Evolutionary conservation across 1,140 invertebrate species (phyloP), one percentile per base, ranked within the genome.

Genomic region (Dreissena polymorpha): DNA sequence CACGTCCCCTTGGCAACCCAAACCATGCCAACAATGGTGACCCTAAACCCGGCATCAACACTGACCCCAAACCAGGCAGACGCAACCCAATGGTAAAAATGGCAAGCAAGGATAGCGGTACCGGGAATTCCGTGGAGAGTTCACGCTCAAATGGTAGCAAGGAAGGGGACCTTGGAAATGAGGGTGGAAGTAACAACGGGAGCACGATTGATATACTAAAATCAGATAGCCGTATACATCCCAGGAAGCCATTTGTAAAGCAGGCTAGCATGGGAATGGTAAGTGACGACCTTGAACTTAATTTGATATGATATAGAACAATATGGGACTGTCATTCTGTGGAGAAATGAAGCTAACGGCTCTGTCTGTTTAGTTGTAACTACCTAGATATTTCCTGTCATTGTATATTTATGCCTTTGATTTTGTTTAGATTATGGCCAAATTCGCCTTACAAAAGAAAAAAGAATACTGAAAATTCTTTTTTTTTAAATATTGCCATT

Each of bases 101-200:
- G 72, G 83, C 87, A 21, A 90, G 89, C 75, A 88, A 89, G 77
- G 89, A 90, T 67, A 89, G 88, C 57, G 88, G 89, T 50, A 83
- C 81, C 16, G 81, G 81, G 25, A 87, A 87, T 81, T 90, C 87
- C 51, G 78, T 88, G 18, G 81, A 86, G 65, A 90, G 87, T 75
- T 86, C 83, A 50, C 84, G 83, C 64, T 88, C 86, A n/a, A 78
- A 78, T 18, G 86, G 83, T 23, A 84, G 73, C 27, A 88, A 88
- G 53, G 83, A 88, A 51, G 78, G 74, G 49, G 68, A 84, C 57
- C 29, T 79, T 55, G 27, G 76, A 12, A 78, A 21, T 14, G 75
- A 84, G 67, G 75, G 74, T 79, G 76, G 76, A 18, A 78, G 68
- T 69, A 65, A 79, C 57, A 71, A 60, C 16, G 83, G 79, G 13